phyloP scores from a whole-genome alignment of 2,888 invertebrate genomes.

The Hedychridium roseum region DNA sequence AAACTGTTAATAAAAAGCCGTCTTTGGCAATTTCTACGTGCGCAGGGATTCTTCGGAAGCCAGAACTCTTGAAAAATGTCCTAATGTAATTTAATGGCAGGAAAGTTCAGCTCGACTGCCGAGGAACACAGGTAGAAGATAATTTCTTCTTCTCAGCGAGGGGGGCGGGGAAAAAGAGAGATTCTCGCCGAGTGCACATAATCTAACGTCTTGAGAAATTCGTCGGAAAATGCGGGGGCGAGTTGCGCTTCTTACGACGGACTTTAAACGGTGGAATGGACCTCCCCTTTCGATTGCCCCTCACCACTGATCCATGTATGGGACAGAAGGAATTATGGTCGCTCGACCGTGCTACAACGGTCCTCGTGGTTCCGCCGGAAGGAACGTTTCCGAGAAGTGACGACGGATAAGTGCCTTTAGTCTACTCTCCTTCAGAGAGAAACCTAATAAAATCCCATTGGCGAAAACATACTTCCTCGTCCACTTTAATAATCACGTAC shows the following conservation, averaged over 20 bases:
- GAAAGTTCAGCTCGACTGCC: slow-evolving; percentile 48
- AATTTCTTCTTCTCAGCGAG: background rate
- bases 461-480: no score
- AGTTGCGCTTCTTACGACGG: slow-evolving; percentile 33
- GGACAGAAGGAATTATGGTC: slow-evolving; percentile 1
- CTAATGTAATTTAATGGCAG: slow-evolving; percentile 57
- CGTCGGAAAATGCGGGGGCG: slow-evolving; percentile 37
- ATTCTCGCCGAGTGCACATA: slow-evolving; percentile 30
- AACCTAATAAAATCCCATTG: no score
- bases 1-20: slow-evolving; percentile 32
- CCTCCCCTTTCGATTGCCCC: slow-evolving; percentile 37
- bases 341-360: background rate
- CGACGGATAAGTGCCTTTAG: no score
- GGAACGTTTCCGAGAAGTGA: no score
- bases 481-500: no score
- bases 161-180: background rate
- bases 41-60: no score
- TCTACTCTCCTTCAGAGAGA: no score
- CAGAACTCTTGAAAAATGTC: slow-evolving; percentile 50
- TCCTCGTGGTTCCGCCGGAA: no score
- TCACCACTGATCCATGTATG: background rate
- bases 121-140: slow-evolving; percentile 39
- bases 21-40: slow-evolving; percentile 1
- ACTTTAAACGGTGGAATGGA: slow-evolving; percentile 41
- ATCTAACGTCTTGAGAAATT: slow-evolving; percentile 45